Evolutionary conservation across 2,113 vertebrate genomes (phyloP).

Genomic region (Sinocyclocheilus rhinocerous): DNA sequence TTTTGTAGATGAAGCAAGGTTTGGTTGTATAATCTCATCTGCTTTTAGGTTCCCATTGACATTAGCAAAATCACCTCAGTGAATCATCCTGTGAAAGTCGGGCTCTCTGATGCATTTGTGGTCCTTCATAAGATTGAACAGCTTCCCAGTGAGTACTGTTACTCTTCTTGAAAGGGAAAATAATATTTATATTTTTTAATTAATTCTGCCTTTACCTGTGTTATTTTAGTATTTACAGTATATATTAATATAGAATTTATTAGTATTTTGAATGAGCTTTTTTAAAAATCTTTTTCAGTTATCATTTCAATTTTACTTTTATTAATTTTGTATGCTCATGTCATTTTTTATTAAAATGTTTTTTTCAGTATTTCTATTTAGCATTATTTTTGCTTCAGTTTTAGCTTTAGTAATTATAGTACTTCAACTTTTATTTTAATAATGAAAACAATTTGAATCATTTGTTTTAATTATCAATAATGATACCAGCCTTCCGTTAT

Average conservation of each 20-base stretch:
- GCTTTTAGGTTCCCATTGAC: conserved; percentile 83
- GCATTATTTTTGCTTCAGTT: neutral
- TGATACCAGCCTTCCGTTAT: neutral
- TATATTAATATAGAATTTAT: neutral
- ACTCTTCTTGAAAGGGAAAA: neutral
- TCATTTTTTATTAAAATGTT: neutral
- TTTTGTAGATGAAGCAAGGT: neutral
- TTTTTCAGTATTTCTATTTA: neutral
- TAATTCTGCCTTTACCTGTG: neutral
- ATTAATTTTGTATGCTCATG: neutral
- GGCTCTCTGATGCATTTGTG: conserved; percentile 93
- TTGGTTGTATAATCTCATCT: neutral
- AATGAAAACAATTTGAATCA: neutral
- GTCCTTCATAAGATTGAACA: conserved; percentile 92
- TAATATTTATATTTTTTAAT: neutral
- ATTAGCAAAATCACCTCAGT: conserved; percentile 85
- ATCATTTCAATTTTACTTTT: neutral
- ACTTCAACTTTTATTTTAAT: neutral
- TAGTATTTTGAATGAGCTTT: neutral
- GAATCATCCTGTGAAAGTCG: conserved; percentile 94
- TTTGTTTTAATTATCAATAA: neutral
- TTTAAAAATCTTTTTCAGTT: neutral
- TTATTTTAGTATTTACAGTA: neutral
- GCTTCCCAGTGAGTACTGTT: conserved; percentile 86
- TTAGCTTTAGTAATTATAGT: conserved; percentile 7